phyloP scores from a whole-genome alignment of 2,888 invertebrate genomes.

The Bimastos eiseni region DNA sequence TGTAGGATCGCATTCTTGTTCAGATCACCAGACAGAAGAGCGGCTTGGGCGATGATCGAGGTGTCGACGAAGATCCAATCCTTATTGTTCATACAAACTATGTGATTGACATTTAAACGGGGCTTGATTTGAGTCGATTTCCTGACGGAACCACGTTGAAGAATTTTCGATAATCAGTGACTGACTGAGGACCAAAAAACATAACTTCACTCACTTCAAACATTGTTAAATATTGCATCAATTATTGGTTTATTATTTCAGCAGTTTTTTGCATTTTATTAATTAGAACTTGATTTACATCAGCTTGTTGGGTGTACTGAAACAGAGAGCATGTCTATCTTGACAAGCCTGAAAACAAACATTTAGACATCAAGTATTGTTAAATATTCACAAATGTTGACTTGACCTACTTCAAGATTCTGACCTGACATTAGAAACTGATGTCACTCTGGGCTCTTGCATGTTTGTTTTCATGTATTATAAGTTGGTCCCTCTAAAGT shows the following conservation, averaged over 20 bases:
- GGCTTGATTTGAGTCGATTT: background rate
- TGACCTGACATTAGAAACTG: too few relatives aligned
- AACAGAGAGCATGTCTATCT: background rate
- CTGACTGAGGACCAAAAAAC: background rate
- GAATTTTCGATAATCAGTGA: background rate
- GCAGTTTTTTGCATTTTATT: background rate
- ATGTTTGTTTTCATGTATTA: too few relatives aligned
- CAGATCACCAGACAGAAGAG: constrained; percentile 69
- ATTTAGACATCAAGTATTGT: background rate
- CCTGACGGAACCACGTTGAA: background rate
- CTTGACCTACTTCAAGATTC: too few relatives aligned
- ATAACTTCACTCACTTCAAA: background rate
- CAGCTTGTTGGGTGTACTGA: background rate
- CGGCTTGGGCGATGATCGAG: constrained; percentile 62
- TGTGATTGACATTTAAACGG: constrained; percentile 70
- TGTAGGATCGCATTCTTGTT: constrained; percentile 81
- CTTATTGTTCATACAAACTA: constrained; percentile 96
- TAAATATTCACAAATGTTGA: background rate
- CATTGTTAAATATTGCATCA: background rate
- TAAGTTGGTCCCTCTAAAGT: too few relatives aligned
- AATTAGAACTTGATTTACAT: background rate
- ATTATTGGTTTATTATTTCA: background rate
- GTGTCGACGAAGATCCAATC: constrained; percentile 73
- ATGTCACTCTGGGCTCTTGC: too few relatives aligned
- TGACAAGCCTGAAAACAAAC: background rate